phyloP scores from a whole-genome alignment of 2,113 vertebrate species.

The Rhea americana region DNA sequence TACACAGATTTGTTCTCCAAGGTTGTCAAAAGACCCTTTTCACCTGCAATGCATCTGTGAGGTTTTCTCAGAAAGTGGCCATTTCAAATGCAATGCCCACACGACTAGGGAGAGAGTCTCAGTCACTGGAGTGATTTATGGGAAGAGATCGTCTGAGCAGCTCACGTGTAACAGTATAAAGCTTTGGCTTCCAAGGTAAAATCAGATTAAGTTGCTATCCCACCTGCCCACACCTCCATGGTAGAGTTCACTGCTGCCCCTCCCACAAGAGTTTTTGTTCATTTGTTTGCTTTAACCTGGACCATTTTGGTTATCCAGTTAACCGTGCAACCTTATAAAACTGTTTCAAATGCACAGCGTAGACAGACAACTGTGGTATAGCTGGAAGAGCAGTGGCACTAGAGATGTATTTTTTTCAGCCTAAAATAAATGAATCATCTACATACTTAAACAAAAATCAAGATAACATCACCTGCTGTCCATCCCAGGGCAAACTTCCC shows the following conservation, averaged over 20 bases:
- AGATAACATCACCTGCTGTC: not conserved
- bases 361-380: not conserved
- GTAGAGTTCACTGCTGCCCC: not conserved
- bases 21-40: not conserved
- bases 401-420: slow-evolving; percentile 1
- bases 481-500: not conserved
- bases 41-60: not conserved
- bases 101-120: not conserved
- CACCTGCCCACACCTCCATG: not conserved
- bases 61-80: not conserved
- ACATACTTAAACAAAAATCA: not conserved
- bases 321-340: not conserved
- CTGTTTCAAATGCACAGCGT: not conserved
- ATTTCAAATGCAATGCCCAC: fast-evolving
- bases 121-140: fast-evolving
- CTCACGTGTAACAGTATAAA: fast-evolving
- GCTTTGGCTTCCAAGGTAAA: not conserved
- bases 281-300: not conserved
- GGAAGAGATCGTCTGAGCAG: not conserved
- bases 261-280: not conserved
- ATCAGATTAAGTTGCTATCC: not conserved
- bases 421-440: not conserved
- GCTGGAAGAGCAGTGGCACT: not conserved
- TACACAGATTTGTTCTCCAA: not conserved
- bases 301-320: not conserved